Evolutionary conservation across 2,797 vertebrate species (phyloP), one percentile per base, ranked within the genome.

Genomic region (Smutsia temminckii): DNA sequence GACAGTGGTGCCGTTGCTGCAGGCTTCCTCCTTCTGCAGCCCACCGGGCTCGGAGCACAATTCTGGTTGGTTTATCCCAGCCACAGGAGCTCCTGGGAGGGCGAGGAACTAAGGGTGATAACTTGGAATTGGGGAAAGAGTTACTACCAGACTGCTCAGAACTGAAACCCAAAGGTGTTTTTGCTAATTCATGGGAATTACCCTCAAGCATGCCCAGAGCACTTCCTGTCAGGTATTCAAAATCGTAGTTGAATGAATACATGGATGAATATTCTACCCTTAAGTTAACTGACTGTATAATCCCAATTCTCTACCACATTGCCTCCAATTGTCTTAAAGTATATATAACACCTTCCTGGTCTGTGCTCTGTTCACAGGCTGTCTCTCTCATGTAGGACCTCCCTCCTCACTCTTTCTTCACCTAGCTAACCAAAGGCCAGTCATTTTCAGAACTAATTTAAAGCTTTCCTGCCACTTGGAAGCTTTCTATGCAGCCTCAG

Each of bases 161-260:
- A 11, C 25, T 53, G 63, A 81, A 85, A 29, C 49, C 37, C 59
- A 46, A 40, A 66, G n/a, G 32, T 88, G 27, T 18, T 91, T 95
- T 88, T 93, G 49, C 40, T 95, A 37, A 46, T 61, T 87, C 17
- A 29, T 32, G 78, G 59, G 68, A 18, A 34, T 71, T 59, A 88
- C 57, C 20, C 27, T 83, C 8, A 18, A 8, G 5, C 79, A 37
- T 77, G 59, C 53, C 51, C 55, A 25, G 46, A 69, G 75, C 29
- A 72, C 7, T 17, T 57, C 25, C 64, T 91, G 23, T 63, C 59
- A 85, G 37, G 5, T 75, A 10, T 92, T 93, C 63, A 51, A n/a
- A 57, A 80, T 92, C 46, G n/a, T 75, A 57, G 83, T 29, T 89
- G 61, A 75, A 8, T 49, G 32, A 37, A 37, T 85, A 59, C 17